Percentiles rank a stretch among this genome's conserved stretches.
Conservation (phyloP, 1,140 invertebrate genomes). For the Drosophila prosaltans region DNA sequence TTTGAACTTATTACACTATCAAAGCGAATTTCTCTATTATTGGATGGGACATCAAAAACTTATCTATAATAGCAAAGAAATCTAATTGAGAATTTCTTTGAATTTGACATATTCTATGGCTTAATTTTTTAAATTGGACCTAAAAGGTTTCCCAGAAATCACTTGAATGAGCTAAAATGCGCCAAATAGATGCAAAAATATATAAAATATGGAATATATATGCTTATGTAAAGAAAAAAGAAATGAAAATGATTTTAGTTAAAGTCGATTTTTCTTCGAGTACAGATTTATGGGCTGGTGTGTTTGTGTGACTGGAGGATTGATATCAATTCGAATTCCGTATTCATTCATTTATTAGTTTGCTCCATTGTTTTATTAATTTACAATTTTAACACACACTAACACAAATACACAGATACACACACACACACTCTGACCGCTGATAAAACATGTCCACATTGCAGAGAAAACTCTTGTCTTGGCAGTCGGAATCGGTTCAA, state of each 20-base stretch:
- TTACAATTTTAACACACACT: slow-evolving; percentile 73
- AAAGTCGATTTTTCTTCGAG: background rate
- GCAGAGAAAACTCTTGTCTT: slow-evolving; percentile 16
- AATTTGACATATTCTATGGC: too few species aligned
- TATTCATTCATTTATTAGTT: slow-evolving; percentile 71
- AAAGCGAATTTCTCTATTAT: too few species aligned
- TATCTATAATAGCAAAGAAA: too few species aligned
- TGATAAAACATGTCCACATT: slow-evolving; percentile 35
- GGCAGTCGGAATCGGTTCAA: slow-evolving; percentile 71
- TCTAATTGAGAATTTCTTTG: too few species aligned
- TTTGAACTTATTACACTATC: too few species aligned
- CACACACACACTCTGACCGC: slow-evolving; percentile 2
- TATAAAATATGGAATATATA: too few species aligned
- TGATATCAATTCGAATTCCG: slow-evolving; percentile 78
- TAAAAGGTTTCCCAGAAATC: too few species aligned
- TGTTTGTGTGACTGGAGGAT: slow-evolving; percentile 43
- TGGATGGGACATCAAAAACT: too few species aligned
- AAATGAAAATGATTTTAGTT: background rate
- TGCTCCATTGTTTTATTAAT: slow-evolving; percentile 70
- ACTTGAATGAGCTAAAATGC: too few species aligned
- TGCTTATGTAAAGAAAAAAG: too few species aligned
- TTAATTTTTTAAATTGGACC: too few species aligned
- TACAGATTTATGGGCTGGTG: slow-evolving; percentile 22
- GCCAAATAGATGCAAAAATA: too few species aligned
- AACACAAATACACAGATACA: slow-evolving; percentile 41